Percentiles rank a stretch among this genome's conserved stretches.
phyloP scores from a whole-genome alignment of 2,113 vertebrate genomes.

The Aptenodytes patagonicus region DNA sequence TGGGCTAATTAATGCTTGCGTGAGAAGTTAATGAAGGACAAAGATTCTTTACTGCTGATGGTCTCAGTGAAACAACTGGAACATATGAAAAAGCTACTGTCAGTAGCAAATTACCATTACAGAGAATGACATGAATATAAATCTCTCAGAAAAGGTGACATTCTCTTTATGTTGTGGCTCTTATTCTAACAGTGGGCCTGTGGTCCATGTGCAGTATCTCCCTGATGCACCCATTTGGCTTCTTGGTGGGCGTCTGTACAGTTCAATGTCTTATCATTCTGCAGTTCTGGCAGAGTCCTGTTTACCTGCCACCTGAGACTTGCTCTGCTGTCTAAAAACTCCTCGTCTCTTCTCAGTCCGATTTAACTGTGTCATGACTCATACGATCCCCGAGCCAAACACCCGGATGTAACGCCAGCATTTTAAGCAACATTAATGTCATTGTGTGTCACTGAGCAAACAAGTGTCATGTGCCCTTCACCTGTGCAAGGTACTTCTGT shows the following conservation, averaged over 20 bases:
- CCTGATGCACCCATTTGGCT: neutral
- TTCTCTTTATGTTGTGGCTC: neutral
- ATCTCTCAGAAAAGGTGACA: neutral
- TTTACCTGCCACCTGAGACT: neutral
- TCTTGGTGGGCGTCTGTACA: neutral
- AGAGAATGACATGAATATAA: neutral
- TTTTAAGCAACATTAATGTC: neutral
- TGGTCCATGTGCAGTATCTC: neutral
- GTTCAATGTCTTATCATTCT: neutral
- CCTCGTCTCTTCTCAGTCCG: neutral
- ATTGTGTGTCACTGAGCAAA: neutral
- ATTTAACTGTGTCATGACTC: neutral
- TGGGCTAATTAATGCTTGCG: conserved; percentile 33
- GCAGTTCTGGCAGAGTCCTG: neutral
- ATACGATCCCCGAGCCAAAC: neutral
- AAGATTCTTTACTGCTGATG: conserved; percentile 24
- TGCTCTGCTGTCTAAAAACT: neutral
- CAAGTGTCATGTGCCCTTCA: neutral
- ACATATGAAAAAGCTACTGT: conserved; percentile 27
- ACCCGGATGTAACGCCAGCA: neutral
- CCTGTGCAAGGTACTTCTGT: neutral
- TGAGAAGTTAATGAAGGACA: conserved; percentile 47
- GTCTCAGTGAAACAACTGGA: conserved; percentile 45
- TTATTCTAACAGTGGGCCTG: neutral
- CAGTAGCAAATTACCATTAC: conserved; percentile 15